Percentiles rank a stretch among this genome's conserved stretches.
phyloP scores from a whole-genome alignment of 2,888 invertebrate genomes.

The Lasioglossum malachurum region DNA sequence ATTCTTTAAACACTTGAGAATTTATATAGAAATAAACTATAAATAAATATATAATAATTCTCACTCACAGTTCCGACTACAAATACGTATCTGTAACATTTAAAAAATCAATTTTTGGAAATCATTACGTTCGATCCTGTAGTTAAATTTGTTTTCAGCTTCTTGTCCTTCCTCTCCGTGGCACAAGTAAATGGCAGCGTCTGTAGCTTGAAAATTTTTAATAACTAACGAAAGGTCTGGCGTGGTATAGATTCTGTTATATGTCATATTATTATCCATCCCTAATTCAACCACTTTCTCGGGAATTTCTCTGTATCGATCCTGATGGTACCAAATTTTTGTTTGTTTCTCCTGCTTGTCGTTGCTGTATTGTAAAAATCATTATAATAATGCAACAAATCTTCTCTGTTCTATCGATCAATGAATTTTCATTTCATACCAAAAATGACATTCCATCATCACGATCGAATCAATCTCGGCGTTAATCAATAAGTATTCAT shows the following conservation, averaged over 20 bases:
- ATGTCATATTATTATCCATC: conserved; percentile 85
- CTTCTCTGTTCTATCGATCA: neutral
- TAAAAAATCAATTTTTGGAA: neutral
- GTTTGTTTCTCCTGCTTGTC: conserved; percentile 83
- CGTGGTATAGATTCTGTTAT: conserved; percentile 84
- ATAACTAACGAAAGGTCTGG: conserved; percentile 85
- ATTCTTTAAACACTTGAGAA: neutral
- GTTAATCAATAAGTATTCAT: conserved; percentile 85
- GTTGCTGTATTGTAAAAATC: conserved; percentile 67
- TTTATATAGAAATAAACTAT: neutral
- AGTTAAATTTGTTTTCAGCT: conserved; percentile 85
- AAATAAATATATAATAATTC: neutral
- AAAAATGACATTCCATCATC: conserved; percentile 86
- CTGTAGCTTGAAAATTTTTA: conserved; percentile 81
- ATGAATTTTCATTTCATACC: conserved; percentile 77
- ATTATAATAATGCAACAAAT: conserved; percentile 1
- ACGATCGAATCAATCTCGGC: conserved; percentile 83
- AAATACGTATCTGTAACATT: neutral
- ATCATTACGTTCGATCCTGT: conserved; percentile 85
- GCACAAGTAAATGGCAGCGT: conserved; percentile 86
- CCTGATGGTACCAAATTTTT: conserved; percentile 86
- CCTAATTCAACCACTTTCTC: conserved; percentile 84
- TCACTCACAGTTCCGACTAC: neutral
- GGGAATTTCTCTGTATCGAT: conserved; percentile 78
- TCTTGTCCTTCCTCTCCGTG: conserved; percentile 83